Evolutionary conservation across 2,113 vertebrate genomes (phyloP), one percentile per base, ranked within the genome.

Genomic region (Cairina moschata): DNA sequence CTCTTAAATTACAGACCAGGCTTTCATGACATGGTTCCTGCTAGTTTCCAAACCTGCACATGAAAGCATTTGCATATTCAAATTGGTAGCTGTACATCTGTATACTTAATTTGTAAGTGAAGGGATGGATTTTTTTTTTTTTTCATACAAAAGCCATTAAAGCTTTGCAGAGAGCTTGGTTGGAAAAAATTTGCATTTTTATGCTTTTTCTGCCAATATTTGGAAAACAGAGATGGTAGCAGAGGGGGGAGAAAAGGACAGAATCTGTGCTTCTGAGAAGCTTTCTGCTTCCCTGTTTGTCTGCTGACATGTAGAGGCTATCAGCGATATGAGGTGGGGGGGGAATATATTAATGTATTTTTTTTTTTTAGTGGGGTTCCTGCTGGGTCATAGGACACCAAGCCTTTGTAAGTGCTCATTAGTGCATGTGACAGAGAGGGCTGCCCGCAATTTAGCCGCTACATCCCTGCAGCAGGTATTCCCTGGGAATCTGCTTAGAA

Each of bases 151-250:
- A 17, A 13, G 13, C n/a, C 17, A 72, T 14, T 54, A 88, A 78
- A 90, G 4, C 29, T 75, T 91, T 90, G 11, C 50, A 44, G 50
- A 23, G 29, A 20, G 15, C 38, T 67, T 34, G 18, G 8, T 17
- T 80, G 52, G 34, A 73, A 95, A 36, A 66, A 38, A 6, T 0
- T 1, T 5, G 14, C 0, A 0, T 62, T 62, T 71, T 83, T 32
- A 2, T 55, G 6, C 44, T 13, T 71, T 62, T 76, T 67, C 28
- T 65, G 20, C 9, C 8, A 14, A 29, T n/a, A 28, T 67, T 80
- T 68, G 66, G 40, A 56, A 83, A 73, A 23, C 20, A 38, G 28
- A 67, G 18, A 14, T 55, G 44, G 28, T 50, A 66, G n/a, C 2
- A 11, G 65, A 50, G 52, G 11, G 32, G 31, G 92, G 60, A 80